Conservation (phyloP, 2,888 invertebrate species). For the Pinctada fucata region DNA sequence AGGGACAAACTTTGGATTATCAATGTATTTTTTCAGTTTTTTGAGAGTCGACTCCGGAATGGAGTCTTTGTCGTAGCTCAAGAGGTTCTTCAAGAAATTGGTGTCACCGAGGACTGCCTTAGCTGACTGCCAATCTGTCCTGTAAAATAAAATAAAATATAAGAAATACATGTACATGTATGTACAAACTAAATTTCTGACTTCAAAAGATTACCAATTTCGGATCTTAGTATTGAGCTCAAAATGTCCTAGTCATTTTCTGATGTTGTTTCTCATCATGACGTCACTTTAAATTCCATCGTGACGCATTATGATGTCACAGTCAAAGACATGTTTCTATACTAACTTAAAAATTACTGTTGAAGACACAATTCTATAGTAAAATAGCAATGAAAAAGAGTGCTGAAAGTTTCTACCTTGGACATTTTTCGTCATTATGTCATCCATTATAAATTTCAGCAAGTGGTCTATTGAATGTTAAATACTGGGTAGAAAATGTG, state of each 20-base stretch:
- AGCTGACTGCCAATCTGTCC: conserved; percentile 91
- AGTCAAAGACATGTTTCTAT: too few relatives aligned
- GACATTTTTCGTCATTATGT: too few relatives aligned
- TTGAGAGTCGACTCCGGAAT: conserved; percentile 86
- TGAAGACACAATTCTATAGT: too few relatives aligned
- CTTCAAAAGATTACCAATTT: background rate
- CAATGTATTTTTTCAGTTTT: conserved; percentile 89
- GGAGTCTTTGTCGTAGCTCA: conserved; percentile 91
- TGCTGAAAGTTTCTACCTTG: too few relatives aligned
- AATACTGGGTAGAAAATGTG: too few relatives aligned
- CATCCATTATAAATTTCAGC: background rate
- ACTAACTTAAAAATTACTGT: too few relatives aligned
- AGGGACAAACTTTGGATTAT: conserved; percentile 91
- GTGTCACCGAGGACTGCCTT: conserved; percentile 89
- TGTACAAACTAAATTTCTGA: background rate
- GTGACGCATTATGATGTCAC: too few relatives aligned
- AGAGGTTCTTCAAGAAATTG: conserved; percentile 88
- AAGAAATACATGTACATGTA: background rate
- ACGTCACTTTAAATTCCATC: too few relatives aligned
- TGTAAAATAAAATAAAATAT: conserved; percentile 73
- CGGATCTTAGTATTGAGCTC: background rate
- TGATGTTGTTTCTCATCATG: too few relatives aligned
- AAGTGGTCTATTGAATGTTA: too few relatives aligned
- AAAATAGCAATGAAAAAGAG: too few relatives aligned
- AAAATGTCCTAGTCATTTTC: background rate